Evolutionary conservation across 2,113 vertebrate genomes (phyloP), one percentile per base, ranked within the genome.

Genomic region (Lepidothrix coronata): DNA sequence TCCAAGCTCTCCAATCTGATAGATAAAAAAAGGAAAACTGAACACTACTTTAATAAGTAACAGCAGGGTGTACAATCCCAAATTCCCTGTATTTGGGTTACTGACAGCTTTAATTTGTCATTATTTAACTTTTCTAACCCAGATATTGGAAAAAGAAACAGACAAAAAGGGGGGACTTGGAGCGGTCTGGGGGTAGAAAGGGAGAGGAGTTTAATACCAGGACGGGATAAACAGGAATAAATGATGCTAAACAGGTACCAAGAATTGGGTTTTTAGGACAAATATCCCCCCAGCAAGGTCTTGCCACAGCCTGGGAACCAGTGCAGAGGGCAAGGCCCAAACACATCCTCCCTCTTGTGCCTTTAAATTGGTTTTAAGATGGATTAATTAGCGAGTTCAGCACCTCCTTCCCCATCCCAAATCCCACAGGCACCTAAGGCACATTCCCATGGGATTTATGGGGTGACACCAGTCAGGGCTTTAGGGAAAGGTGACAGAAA

Each of bases 381-480:
- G 3, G 7, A 22, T 49, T n/a, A 57, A 57, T 23, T 31, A 13
- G 31, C 9, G 30, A 76, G 51, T 25, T 5, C 54, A 48, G 44
- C 44, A 39, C 24, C 2, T 41, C 33, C 30, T 16, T 68, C 7
- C 62, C 23, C 39, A 24, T 12, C 11, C 49, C 2, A 1, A 18
- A 25, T 33, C 37, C 62, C 2, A 1, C 16, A 10, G 35, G 27
- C 35, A 39, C 25, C 73, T 12, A 1, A n/a, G 27, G 17, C 5
- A 2, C 1, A 1, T 59, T 67, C 75, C 72, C 5, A 0, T 5
- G 35, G 71, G 63, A 76, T 57, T 48, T 20, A 28, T 0, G 3
- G 48, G 44, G 12, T 2, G 23, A 37, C 37, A 20, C 11, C 2
- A 0, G 2, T 7, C 4, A 3, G n/a, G 49, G 33, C 2, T 12